Percentiles rank a stretch among this genome's conserved stretches.
Conservation (phyloP, 64 coral and sea anemone species). For the Dendrophyllia cribrosa region DNA sequence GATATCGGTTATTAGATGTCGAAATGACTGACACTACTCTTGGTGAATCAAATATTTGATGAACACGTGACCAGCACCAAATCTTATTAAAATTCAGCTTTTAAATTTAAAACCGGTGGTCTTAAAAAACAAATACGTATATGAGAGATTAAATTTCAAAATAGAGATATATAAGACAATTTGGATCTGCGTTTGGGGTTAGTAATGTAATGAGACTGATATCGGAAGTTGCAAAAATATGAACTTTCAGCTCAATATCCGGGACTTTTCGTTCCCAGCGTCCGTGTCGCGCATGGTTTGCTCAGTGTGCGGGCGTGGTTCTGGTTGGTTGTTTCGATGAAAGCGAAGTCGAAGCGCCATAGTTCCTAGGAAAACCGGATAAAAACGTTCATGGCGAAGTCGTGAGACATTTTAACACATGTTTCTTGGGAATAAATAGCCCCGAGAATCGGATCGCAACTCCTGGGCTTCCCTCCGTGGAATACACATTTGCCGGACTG, state of each 20-base stretch:
- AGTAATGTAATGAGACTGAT: neutral
- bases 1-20: neutral
- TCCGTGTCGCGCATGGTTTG: slow-evolving; percentile 77
- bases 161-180: neutral
- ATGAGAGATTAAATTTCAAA: neutral
- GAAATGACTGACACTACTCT: neutral
- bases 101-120: neutral
- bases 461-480: slow-evolving; percentile 16
- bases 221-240: neutral
- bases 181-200: neutral
- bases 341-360: slow-evolving; percentile 66
- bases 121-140: neutral
- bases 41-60: slow-evolving; percentile 21
- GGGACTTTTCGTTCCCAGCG: slow-evolving; percentile 82
- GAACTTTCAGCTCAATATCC: slow-evolving; percentile 64
- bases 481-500: slow-evolving; percentile 4
- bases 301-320: slow-evolving; percentile 98
- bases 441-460: neutral
- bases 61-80: neutral
- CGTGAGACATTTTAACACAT: slow-evolving; percentile 68
- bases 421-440: slow-evolving; percentile 16
- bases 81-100: neutral
- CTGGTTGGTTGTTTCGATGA: slow-evolving; percentile 78
- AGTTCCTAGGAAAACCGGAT: slow-evolving; percentile 32
- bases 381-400: slow-evolving; percentile 89